Conservation (phyloP, 2,797 vertebrate species). For the Hypotaenidia okinawae region DNA sequence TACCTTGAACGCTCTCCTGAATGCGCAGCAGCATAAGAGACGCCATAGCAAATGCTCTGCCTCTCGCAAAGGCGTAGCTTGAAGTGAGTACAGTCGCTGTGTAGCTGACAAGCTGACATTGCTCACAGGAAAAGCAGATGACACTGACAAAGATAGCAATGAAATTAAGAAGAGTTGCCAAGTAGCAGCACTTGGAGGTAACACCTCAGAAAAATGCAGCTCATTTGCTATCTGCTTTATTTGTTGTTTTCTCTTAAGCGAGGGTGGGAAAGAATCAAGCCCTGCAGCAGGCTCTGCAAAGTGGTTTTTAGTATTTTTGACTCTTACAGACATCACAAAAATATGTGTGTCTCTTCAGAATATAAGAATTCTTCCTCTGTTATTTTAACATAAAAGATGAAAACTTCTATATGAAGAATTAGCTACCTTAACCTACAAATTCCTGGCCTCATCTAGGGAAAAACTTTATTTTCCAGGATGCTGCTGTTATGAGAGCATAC, state of each 20-base stretch:
- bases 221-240: background rate
- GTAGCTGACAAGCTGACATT: background rate
- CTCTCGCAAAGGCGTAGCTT: background rate
- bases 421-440: background rate
- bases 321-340: background rate
- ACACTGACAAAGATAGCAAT: background rate
- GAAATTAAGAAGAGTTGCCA: background rate
- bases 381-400: background rate
- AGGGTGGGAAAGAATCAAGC: background rate
- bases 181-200: background rate
- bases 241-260: background rate
- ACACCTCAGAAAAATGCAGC: background rate
- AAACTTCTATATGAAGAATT: background rate
- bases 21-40: background rate
- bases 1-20: background rate
- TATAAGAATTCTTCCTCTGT: background rate
- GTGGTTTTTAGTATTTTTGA: background rate
- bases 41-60: background rate
- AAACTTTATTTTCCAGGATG: background rate
- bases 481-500: background rate
- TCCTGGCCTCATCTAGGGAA: background rate
- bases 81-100: background rate
- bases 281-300: background rate
- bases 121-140: conserved; percentile 11
- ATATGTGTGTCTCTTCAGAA: background rate